Evolutionary conservation across 2,113 vertebrate species (phyloP).

Genomic region (Rhea pennata): DNA sequence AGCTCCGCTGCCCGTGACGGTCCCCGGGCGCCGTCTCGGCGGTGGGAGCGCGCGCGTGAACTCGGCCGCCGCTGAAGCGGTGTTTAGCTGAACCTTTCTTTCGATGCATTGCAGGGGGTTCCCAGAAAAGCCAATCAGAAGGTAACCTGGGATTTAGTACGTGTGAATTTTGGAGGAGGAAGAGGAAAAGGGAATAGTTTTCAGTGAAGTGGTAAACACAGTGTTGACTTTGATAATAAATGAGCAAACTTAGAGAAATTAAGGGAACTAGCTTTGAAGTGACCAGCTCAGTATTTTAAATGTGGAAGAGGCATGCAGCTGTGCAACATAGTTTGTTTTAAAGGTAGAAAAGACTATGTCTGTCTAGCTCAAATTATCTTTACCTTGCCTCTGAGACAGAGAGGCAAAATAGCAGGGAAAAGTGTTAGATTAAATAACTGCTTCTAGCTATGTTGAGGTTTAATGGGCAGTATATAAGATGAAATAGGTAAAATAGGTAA

Average conservation of each 20-base stretch:
- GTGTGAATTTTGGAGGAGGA: background rate
- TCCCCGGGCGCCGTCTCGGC: background rate
- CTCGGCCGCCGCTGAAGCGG: background rate
- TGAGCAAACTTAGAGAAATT: background rate
- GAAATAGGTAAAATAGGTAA: background rate
- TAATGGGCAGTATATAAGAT: background rate
- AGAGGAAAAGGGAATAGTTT: background rate
- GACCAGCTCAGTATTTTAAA: fast-evolving
- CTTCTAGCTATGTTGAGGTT: background rate
- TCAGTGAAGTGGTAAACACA: background rate
- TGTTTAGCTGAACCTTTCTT: background rate
- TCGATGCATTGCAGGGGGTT: background rate
- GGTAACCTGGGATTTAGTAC: background rate
- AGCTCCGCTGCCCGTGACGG: background rate
- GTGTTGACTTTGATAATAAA: background rate
- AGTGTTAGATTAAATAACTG: background rate
- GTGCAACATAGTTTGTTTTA: background rate
- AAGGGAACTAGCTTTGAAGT: background rate
- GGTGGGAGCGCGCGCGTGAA: background rate
- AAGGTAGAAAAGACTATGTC: background rate
- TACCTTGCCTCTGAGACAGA: background rate
- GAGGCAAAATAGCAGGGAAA: background rate
- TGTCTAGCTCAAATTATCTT: background rate
- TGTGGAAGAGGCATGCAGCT: fast-evolving
- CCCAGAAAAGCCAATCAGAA: background rate